A percentile compares a stretch with the other conserved stretches of the same genome.
These are phyloP conservation scores for Labrus mixtus DNA, from an alignment of 2,113 vertebrate species.

Conservation along the genomic window DNA sequence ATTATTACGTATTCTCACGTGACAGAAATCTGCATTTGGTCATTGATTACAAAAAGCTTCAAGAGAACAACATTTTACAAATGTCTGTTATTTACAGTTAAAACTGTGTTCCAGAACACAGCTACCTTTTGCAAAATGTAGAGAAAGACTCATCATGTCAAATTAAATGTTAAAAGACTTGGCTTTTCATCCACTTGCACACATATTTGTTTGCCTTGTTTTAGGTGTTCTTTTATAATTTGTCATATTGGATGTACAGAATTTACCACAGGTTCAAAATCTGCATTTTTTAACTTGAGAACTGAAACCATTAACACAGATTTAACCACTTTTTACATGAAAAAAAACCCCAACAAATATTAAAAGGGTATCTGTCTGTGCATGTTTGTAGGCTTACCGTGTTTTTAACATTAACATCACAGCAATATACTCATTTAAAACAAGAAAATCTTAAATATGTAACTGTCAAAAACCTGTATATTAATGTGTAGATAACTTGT, in stretches of 20 bases:
- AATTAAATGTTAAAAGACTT: slow-evolving; percentile 18
- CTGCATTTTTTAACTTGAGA: background rate
- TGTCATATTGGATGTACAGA: slow-evolving; percentile 10
- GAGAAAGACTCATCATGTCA: slow-evolving; percentile 17
- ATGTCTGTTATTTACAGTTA: slow-evolving; percentile 62
- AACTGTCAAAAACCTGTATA: slow-evolving; percentile 29
- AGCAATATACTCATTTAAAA: slow-evolving; percentile 9
- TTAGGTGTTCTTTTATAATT: background rate
- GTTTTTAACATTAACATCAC: slow-evolving; percentile 49
- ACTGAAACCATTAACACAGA: slow-evolving; percentile 16
- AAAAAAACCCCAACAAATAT: background rate
- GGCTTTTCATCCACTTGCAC: slow-evolving; percentile 1
- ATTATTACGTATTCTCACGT: slow-evolving; percentile 30
- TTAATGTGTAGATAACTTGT: slow-evolving; percentile 36
- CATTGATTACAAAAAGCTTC: slow-evolving; percentile 44
- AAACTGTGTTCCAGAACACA: slow-evolving; percentile 19
- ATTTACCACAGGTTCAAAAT: background rate
- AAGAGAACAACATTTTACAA: slow-evolving; percentile 31
- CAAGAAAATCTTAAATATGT: too few species aligned
- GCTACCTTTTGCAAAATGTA: slow-evolving; percentile 28
- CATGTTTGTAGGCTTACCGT: slow-evolving; percentile 41
- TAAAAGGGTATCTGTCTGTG: slow-evolving; percentile 23
- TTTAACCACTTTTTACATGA: slow-evolving; percentile 23
- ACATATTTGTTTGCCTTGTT: background rate
- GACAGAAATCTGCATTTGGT: slow-evolving; percentile 38